Evolutionary conservation across 2,888 invertebrate species (phyloP), one percentile per base, ranked within the genome.

Genomic region (Melanotus villosus): DNA sequence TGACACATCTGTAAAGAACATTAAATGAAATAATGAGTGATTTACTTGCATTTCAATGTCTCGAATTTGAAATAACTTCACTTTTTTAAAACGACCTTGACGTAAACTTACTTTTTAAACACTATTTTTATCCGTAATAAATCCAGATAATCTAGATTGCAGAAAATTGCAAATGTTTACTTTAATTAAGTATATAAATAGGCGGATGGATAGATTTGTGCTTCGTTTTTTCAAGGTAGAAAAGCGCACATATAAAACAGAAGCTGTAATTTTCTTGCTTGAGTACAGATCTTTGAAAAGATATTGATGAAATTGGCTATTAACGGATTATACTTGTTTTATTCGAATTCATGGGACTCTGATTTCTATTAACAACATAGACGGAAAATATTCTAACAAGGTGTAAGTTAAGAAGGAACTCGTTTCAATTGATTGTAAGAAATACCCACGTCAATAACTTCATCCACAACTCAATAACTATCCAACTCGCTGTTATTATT

Each of bases 221-320:
- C 21, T 21, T 45, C 26, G 32, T 52, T 52, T 52, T 72, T 72
- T 72, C 72, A 73, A 68, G 64, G 72, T 72, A 73, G 58, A 57
- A 72, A 70, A 70, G 41, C 54, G n/a, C n/a, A n/a, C n/a, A 65
- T 65, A 73, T n/a, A 72, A 70, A 74, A 71, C 74, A 74, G 74
- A 70, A 74, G 73, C 74, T 65, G 68, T 65, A 70, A 73, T 73
- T 65, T 71, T 64, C 67, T 65, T 66, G 69, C 50, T 60, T 54
- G 58, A 71, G 43, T 62, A 64, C 68, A 71, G 73, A 75, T 75
- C 68, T 69, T 57, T 68, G 67, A 54, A 52, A 41, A 47, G 74
- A 74, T 74, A 74, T 63, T 45, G 71, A 47, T 68, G 65, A 73
- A 74, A 74, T 73, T 73, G 71, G 70, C 71, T 56, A 70, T 73